Base-by-base conservation (phyloP, 2,888 invertebrate genomes). In the Odontocolon sp. region DNA sequence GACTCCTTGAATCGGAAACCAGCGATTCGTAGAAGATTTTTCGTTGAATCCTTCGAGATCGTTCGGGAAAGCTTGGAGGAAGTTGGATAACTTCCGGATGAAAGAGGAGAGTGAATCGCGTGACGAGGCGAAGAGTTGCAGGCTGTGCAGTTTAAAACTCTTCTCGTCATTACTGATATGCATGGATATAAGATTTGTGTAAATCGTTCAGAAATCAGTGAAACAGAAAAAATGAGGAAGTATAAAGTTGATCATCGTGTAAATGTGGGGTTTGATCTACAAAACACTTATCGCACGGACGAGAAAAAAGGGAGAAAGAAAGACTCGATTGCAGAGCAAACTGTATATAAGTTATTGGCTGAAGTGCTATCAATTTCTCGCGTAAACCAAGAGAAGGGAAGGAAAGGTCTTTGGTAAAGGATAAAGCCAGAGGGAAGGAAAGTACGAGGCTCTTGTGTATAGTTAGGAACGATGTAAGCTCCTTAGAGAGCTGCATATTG, bases 391-490 rank as follows among this genome's bases (percentile, higher is more conserved):
- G n/a, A n/a, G n/a, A n/a, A n/a, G n/a, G n/a, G n/a, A n/a, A n/a
- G n/a, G 64, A 33, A 70, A 64, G 57, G 59, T 70, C 59, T 47
- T 38, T 50, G 23, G 38, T 50, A n/a, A n/a, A n/a, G n/a, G n/a
- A n/a, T n/a, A n/a, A n/a, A n/a, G n/a, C 50, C 28, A 21, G 16
- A 31, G 64, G 14, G 36, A 50, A 33, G 18, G 42, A 57, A 26
- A 61, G 11, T 42, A 4, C 23, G 18, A 52, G 50, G 42, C 26
- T 9, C 63, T 28, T 2, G 54, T 45, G 31, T 59, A 36, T 40
- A 28, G 36, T 57, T 36, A 52, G 26, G 8, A 50, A 36, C 23
- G 38, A 38, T 18, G 54, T 50, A 63, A 67, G 45, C 57, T 64
- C 36, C 42, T 56, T 18, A 21, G 16, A 26, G 33, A 5, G 31